Evolutionary conservation across 2,888 invertebrate genomes (phyloP).

Genomic region (Rhingia rostrata): DNA sequence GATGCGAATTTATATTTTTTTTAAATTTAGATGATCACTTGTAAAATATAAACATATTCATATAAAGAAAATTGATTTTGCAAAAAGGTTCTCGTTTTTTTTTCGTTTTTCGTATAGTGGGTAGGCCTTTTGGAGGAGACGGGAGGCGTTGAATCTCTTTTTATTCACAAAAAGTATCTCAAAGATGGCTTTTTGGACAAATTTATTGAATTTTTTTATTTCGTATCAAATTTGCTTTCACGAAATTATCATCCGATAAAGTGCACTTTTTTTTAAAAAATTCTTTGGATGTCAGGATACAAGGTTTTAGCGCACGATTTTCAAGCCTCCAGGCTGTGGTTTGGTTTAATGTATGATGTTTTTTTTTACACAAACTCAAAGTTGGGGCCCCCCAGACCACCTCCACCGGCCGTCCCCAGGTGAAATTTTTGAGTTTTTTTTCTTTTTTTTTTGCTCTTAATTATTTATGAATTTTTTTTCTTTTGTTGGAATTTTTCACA

Average conservation of each 20-base stretch:
- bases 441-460: conserved; percentile 41
- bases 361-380: conserved; percentile 50
- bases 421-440: conserved; percentile 51
- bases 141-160: conserved; percentile 78
- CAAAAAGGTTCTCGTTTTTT: conserved; percentile 45
- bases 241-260: conserved; percentile 42
- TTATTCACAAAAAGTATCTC: conserved; percentile 50
- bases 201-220: conserved; percentile 19
- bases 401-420: conserved; percentile 83
- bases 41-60: conserved; percentile 64
- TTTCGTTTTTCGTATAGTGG: conserved; percentile 75
- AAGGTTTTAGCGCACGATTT: conserved; percentile 20
- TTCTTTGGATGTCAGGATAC: conserved; percentile 29
- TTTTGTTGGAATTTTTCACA: conserved; percentile 52
- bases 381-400: conserved; percentile 81
- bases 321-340: conserved; percentile 54
- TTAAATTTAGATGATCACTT: conserved; percentile 72
- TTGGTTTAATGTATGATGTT: conserved; percentile 58
- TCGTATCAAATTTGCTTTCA: conserved; percentile 19
- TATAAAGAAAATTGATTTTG: conserved; percentile 61
- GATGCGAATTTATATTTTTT: conserved; percentile 49
- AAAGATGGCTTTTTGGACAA: conserved; percentile 14
- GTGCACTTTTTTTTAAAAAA: conserved; percentile 16
- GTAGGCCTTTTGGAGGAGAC: conserved; percentile 83
- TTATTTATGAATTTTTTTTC: conserved; percentile 12